A percentile compares a stretch with the other conserved stretches of the same genome.
phyloP scores from a whole-genome alignment of 2,797 vertebrate genomes.

The Argentina silus region DNA sequence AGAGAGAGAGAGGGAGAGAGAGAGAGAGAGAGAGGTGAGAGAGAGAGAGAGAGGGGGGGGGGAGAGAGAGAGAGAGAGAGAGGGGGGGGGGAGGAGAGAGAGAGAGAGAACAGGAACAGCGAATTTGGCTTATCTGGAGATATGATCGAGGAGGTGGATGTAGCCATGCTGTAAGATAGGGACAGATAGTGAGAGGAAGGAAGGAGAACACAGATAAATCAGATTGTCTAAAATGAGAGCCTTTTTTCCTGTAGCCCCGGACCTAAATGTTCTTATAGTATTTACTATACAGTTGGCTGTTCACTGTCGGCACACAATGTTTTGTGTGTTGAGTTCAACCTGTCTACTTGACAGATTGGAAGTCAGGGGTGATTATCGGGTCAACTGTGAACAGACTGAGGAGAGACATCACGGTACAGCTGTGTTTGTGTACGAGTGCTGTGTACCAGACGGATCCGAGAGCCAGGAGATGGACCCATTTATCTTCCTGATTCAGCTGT shows the following conservation, averaged over 20 bases:
- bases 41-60: neutral
- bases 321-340: conserved; percentile 30
- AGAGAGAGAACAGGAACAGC: neutral
- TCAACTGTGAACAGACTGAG: conserved; percentile 43
- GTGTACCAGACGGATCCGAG: conserved; percentile 34
- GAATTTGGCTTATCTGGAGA: neutral
- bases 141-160: conserved; percentile 1
- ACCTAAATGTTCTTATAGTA: neutral
- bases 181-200: conserved; percentile 15
- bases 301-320: conserved; percentile 9
- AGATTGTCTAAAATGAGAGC: conserved; percentile 22
- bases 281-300: neutral
- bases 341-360: conserved; percentile 44
- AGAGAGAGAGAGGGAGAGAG: neutral
- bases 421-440: conserved; percentile 35
- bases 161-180: neutral
- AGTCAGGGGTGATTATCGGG: conserved; percentile 49
- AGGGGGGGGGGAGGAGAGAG: too few relatives aligned
- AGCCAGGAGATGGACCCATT: conserved; percentile 1
- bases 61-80: too few relatives aligned
- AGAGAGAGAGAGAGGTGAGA: neutral
- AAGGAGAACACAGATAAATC: too few relatives aligned
- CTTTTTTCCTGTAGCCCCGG: neutral
- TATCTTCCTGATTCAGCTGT: conserved; percentile 22
- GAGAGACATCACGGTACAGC: conserved; percentile 30